Percentiles rank a stretch among this genome's conserved stretches.
phyloP scores from a whole-genome alignment of 2,888 invertebrate genomes.

The Leptura quadrifasciata region DNA sequence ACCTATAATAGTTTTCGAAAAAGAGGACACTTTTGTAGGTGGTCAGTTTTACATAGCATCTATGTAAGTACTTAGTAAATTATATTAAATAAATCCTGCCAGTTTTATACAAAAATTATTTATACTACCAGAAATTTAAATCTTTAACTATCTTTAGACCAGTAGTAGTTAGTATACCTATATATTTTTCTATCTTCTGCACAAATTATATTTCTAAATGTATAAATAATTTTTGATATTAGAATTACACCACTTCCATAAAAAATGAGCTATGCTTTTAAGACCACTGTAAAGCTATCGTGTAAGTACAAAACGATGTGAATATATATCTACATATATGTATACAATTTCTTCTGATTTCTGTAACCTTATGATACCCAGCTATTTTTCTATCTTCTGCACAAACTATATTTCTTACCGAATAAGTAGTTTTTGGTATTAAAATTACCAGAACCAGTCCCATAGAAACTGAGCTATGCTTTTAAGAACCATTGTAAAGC shows the following conservation, averaged over 20 bases:
- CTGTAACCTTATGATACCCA: neutral
- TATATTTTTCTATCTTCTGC: conserved; percentile 44
- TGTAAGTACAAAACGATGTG: conserved; percentile 27
- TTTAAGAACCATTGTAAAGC: conserved; percentile 21
- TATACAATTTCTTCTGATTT: neutral
- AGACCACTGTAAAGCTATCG: conserved; percentile 16
- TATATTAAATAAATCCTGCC: conserved; percentile 31
- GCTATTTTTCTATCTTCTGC: conserved; percentile 43
- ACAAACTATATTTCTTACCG: conserved; percentile 4
- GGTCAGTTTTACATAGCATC: conserved; percentile 10
- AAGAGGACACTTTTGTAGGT: neutral
- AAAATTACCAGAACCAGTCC: no score
- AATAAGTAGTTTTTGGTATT: conserved; percentile 16
- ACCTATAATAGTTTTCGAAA: conserved; percentile 12
- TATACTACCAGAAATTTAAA: conserved; percentile 31
- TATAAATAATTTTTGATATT: conserved; percentile 27
- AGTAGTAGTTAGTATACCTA: conserved; percentile 18
- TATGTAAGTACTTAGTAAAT: conserved; percentile 21
- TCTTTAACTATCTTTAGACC: conserved; percentile 20
- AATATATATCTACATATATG: no score
- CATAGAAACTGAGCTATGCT: conserved; percentile 16
- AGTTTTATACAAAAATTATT: conserved; percentile 39
- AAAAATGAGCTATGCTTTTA: conserved; percentile 31
- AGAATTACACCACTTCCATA: neutral
- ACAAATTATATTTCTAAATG: conserved; percentile 11